Percentiles rank a stretch among this genome's conserved stretches.
Evolutionary conservation across 2,888 invertebrate species (phyloP).

Genomic region (Limnephilus marmoratus): DNA sequence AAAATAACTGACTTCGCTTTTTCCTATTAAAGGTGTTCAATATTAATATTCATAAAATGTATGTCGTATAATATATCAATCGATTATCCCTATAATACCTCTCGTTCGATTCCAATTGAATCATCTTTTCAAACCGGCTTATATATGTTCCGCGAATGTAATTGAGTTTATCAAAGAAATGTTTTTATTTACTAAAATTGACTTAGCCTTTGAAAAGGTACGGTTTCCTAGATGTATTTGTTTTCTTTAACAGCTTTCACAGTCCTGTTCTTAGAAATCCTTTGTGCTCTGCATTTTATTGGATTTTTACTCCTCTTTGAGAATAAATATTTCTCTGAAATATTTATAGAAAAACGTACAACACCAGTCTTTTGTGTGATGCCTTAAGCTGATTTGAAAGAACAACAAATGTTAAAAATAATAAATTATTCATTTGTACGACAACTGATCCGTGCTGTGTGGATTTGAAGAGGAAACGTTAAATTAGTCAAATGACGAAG

Average conservation of each 20-base stretch:
- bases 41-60: too few relatives aligned
- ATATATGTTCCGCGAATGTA: not conserved
- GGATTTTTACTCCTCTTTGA: slow-evolving; percentile 5
- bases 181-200: not conserved
- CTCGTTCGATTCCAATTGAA: not conserved
- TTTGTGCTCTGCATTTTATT: slow-evolving; percentile 9
- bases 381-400: not conserved
- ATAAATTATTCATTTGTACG: not conserved
- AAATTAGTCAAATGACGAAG: not conserved
- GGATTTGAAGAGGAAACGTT: not conserved
- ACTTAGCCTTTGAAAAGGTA: slow-evolving; percentile 18
- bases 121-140: not conserved
- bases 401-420: not conserved
- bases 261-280: not conserved
- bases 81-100: not conserved
- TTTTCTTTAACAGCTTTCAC: slow-evolving; percentile 6
- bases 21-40: too few relatives aligned
- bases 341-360: not conserved
- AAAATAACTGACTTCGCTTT: too few relatives aligned
- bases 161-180: not conserved
- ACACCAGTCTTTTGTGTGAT: not conserved
- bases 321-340: not conserved
- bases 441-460: not conserved
- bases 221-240: not conserved
- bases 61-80: not conserved